phyloP scores from a whole-genome alignment of 2,113 vertebrate genomes.

The Gobio gobio region DNA sequence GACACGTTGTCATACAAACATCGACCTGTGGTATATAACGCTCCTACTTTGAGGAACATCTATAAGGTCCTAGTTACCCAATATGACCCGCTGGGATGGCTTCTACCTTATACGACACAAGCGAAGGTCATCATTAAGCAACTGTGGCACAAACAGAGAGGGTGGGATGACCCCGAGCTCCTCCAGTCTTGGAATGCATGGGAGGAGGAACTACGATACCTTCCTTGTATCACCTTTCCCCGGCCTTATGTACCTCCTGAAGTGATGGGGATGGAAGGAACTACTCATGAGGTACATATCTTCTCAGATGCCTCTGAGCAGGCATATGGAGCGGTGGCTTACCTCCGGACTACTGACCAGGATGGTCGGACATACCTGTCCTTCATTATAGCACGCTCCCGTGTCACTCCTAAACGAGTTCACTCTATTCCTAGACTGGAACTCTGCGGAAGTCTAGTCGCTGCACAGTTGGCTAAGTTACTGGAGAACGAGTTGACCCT shows the following conservation, averaged over 20 bases:
- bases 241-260: background rate
- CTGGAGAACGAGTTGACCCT: background rate
- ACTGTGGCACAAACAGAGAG: conserved; percentile 27
- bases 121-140: conserved; percentile 25
- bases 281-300: conserved; percentile 13
- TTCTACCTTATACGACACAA: conserved; percentile 32
- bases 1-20: background rate
- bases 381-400: conserved; percentile 33
- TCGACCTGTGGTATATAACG: background rate
- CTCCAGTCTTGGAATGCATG: conserved; percentile 26
- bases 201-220: conserved; percentile 19
- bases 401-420: conserved; percentile 22
- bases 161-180: conserved; percentile 27
- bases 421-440: conserved; percentile 24
- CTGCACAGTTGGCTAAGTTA: background rate
- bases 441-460: background rate
- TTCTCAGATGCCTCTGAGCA: conserved; percentile 47
- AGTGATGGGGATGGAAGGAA: background rate
- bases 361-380: background rate
- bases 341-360: conserved; percentile 3
- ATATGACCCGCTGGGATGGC: conserved; percentile 43
- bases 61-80: conserved; percentile 20
- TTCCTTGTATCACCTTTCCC: background rate
- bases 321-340: conserved; percentile 25
- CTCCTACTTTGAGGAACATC: conserved; percentile 9